phyloP scores from a whole-genome alignment of 1,140 invertebrate genomes.

The Polypedilum vanderplanki region DNA sequence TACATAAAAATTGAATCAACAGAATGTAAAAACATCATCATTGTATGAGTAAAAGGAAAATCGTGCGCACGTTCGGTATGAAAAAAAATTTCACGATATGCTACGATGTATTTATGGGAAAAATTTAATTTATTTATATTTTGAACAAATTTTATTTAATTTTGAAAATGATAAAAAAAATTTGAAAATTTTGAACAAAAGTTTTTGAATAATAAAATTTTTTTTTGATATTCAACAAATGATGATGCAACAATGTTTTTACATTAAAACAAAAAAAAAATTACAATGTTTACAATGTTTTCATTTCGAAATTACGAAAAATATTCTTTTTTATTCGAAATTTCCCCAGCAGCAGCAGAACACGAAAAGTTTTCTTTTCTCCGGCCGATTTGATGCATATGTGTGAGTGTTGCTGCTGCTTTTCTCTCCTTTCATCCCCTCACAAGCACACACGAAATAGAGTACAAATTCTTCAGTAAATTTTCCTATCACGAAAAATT shows the following conservation, averaged over 20 bases:
- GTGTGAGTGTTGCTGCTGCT: background rate
- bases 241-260: no score
- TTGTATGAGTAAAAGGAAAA: background rate
- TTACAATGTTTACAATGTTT: no score
- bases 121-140: no score
- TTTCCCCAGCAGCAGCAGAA: background rate
- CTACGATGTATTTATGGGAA: no score
- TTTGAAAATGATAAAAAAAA: no score
- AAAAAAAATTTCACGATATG: background rate
- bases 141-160: no score
- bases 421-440: background rate
- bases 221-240: no score
- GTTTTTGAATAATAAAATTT: no score
- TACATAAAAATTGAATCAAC: slow-evolving; percentile 19
- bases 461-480: background rate
- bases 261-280: no score
- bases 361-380: background rate
- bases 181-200: no score
- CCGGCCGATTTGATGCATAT: background rate
- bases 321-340: no score
- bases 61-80: background rate
- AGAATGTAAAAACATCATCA: slow-evolving; percentile 11
- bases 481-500: background rate
- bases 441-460: background rate
- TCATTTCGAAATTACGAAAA: no score